Percentiles rank a stretch among this genome's conserved stretches.
Evolutionary conservation across 2,113 vertebrate species (phyloP).

Genomic region (Lonchura striata): DNA sequence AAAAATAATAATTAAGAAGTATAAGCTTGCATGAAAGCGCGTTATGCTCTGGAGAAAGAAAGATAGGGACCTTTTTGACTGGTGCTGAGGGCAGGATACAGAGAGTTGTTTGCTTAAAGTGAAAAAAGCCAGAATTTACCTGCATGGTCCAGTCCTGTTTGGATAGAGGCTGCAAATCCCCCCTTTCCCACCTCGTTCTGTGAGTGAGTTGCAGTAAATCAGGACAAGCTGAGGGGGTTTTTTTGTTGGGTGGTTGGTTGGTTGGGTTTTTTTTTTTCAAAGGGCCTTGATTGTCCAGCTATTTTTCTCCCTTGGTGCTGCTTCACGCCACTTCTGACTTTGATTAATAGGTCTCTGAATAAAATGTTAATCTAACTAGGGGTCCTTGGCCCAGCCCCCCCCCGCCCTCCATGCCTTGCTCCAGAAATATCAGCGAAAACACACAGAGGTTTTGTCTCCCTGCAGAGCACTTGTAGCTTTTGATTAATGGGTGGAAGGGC

Average conservation of each 20-base stretch:
- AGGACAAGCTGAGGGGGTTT: background rate
- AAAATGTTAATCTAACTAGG: slow-evolving; percentile 71
- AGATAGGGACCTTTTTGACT: slow-evolving; percentile 60
- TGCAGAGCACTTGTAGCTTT: slow-evolving; percentile 67
- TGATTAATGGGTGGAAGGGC: slow-evolving; percentile 81
- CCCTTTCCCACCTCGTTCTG: background rate
- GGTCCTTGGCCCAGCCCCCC: slow-evolving; percentile 38
- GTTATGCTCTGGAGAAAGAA: slow-evolving; percentile 33
- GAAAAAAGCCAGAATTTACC: slow-evolving; percentile 64
- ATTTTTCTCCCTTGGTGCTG: slow-evolving; percentile 58
- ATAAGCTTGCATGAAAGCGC: background rate
- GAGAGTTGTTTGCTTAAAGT: slow-evolving; percentile 43
- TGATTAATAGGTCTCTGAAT: slow-evolving; percentile 81
- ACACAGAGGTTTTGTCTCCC: slow-evolving; percentile 71
- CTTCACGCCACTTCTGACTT: slow-evolving; percentile 71
- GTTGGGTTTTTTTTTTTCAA: background rate
- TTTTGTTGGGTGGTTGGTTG: background rate
- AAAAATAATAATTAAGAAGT: slow-evolving; percentile 62
- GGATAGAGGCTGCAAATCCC: slow-evolving; percentile 26
- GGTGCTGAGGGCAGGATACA: background rate
- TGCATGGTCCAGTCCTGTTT: slow-evolving; percentile 17
- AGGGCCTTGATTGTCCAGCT: slow-evolving; percentile 19
- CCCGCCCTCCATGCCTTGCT: slow-evolving; percentile 8
- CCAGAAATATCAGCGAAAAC: slow-evolving; percentile 68
- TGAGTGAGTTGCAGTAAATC: slow-evolving; percentile 25